Evolutionary conservation across 2,888 invertebrate species (phyloP), one percentile per base, ranked within the genome.

Genomic region (Drosophila helvetica): DNA sequence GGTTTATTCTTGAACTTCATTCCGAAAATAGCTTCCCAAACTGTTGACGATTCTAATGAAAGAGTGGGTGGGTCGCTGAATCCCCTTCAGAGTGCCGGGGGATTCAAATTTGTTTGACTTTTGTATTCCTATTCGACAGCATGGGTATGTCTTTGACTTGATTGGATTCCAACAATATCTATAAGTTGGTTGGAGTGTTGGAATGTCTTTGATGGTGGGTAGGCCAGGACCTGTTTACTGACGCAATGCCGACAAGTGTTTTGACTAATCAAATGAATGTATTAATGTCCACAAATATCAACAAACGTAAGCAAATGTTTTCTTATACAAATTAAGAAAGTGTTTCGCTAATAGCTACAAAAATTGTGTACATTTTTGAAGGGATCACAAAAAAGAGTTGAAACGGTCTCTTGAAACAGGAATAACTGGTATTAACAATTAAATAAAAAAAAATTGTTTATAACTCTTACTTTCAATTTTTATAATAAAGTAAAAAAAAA

Each of bases 1-100:
- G 18, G 22, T 43, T 43, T 71, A 73, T 65, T 53, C 66, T 43
- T 73, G n/a, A 53, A 56, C 56, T 30, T 52, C 30, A 22, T 22
- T 2, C 61, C 30, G 22, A 52, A 68, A 70, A 68, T 68, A 68
- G 70, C 42, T 15, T 6, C 2, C 27, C 59, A 22, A 30, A 51
- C 42, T 30, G 52, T 38, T 38, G 65, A 22, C 46, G 42, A 18
- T 5, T 48, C 25, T 25, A 67, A 67, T 65, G 30, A 55, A 22
- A 52, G 7, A 6, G 52, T 33, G 18, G 52, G 52, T 12, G 18
- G 51, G 27, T 1, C 7, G 30, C 19, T 4, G 22, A n/a, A 30
- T 33, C 12, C 4, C 12, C 33, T 15, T 15, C 38, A 6, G 30
- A 42, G 47, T 18, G 38, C 10, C 7, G 38, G 69, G 66, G 57